These are phyloP conservation scores for Drosophila malerkotliana DNA, from an alignment of 1,140 invertebrate genomes.

Conservation along the genomic window DNA sequence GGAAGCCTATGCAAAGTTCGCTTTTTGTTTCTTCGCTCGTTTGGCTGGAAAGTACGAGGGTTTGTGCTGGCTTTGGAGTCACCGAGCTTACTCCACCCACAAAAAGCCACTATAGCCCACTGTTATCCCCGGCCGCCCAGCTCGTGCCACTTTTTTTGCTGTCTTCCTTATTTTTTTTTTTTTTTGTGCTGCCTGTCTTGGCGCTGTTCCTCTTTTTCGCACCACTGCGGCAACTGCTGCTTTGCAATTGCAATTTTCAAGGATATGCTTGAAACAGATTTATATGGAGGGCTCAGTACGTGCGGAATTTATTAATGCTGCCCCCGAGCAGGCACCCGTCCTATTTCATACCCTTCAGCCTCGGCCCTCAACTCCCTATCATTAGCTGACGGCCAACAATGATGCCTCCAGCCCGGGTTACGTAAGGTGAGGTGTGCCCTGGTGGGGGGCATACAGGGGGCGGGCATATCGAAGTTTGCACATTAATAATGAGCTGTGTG, in stretches of 20 bases:
- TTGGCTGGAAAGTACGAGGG: constrained; percentile 52
- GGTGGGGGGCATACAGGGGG: background rate
- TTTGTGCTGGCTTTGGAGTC: constrained; percentile 36
- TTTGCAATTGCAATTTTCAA: constrained; percentile 83
- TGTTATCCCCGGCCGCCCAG: background rate
- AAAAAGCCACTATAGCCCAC: background rate
- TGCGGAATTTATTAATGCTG: constrained; percentile 77
- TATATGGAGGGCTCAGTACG: constrained; percentile 78
- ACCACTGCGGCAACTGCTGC: constrained; percentile 47
- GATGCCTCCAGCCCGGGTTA: constrained; percentile 47
- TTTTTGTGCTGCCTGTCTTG: constrained; percentile 28
- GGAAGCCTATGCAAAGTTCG: constrained; percentile 61
- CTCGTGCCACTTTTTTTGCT: constrained; percentile 23
- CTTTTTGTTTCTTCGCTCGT: constrained; percentile 60
- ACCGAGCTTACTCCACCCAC: constrained; percentile 19
- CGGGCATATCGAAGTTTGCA: constrained; percentile 68
- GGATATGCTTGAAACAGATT: constrained; percentile 83
- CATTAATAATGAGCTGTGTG: constrained; percentile 59
- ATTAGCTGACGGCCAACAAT: constrained; percentile 49
- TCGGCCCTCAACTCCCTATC: constrained; percentile 18
- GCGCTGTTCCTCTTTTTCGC: constrained; percentile 49
- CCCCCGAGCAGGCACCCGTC: constrained; percentile 18
- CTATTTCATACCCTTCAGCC: background rate
- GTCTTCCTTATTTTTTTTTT: constrained; percentile 15
- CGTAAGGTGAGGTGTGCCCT: constrained; percentile 50